Evolutionary conservation across 2,888 invertebrate species (phyloP), one percentile per base, ranked within the genome.

Genomic region (Dimorphilus gyrociliatus): DNA sequence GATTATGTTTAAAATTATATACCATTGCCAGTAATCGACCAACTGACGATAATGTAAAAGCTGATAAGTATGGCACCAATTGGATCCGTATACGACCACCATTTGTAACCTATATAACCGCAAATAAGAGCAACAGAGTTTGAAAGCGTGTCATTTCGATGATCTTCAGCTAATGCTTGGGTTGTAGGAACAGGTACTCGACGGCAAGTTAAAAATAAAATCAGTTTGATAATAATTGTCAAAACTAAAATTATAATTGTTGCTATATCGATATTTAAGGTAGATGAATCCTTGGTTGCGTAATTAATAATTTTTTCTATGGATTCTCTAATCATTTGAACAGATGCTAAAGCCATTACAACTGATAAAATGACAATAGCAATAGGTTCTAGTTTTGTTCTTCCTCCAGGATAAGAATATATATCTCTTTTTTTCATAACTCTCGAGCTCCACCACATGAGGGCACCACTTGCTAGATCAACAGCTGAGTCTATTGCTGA

Each of bases 61-160:
- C 60, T 58, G 25, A 67, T 66, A 3, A 60, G 16, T 3, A 67
- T 60, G 23, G 68, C 68, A 7, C 68, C 68, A 6, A 59, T 38
- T 0, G 67, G 66, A 42, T 68, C 68, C n/a, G 63, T 41, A 38
- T 56, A 66, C 15, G 54, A 48, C 46, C 64, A 53, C 33, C 39
- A 27, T 24, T 13, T 14, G 10, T 24, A 29, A 47, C 48, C 63
- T 19, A 68, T 41, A 31, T 58, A 55, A 15, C 65, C 66, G 42
- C 64, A 66, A 8, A 56, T 35, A 3, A 68, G 42, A 7, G 67
- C 66, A 2, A 56, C 51, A n/a, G 50, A 37, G 39, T 68, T n/a
- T 7, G 64, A 65, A 19, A 67, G 26, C 14, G 65, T 60, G 36
- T 67, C 67, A 39, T 67, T 67, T 5, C 66, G 45, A 38, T 68